Base-by-base conservation (phyloP, 2,797 vertebrate species). In the Coendou prehensilis region DNA sequence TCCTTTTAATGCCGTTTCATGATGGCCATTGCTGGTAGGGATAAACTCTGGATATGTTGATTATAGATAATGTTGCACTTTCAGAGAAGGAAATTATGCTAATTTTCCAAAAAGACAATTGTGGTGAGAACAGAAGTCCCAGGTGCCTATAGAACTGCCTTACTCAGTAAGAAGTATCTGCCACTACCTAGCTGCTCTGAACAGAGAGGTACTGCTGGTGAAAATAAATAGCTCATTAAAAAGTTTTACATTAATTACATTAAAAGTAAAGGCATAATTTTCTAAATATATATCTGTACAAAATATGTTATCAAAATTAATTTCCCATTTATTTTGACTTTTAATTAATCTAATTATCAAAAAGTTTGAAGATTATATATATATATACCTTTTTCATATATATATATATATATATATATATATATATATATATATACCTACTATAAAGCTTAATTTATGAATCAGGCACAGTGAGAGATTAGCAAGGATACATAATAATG, bases 21-120 rank as follows among this genome's bases (percentile, higher is more conserved):
- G 0, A 85, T 87, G 78, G 81, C 41, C 71, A 4, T 84, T 64
- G 96, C 69, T 97, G 93, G 93, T 96, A 95, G 86, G 79, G 50
- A 41, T 54, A 15, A 30, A 28, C 2, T 26, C 7, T 63, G 9
- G 1, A 47, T 45, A 30, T n/a, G 47, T 20, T 78, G 50, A 52
- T 6, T 52, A 14, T 52, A 33, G 14, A 52, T 52, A 52, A 50
- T 8, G 2, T 67, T 87, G 30, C 23, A 23, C 87, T 95, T 93
- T 50, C 22, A 64, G 14, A 75, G 41, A 30, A 52, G 15, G 28
- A 78, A 52, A 33, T 6, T 22, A 5, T 37, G 69, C 7, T 89
- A 20, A 90, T 83, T 95, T 86, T 90, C 61, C 81, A 33, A n/a
- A 64, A 76, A 79, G 59, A 37, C 78, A 57, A 71, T 2, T 64